Conservation (phyloP, 2,113 vertebrate species). For the Nansenia antarctica region DNA sequence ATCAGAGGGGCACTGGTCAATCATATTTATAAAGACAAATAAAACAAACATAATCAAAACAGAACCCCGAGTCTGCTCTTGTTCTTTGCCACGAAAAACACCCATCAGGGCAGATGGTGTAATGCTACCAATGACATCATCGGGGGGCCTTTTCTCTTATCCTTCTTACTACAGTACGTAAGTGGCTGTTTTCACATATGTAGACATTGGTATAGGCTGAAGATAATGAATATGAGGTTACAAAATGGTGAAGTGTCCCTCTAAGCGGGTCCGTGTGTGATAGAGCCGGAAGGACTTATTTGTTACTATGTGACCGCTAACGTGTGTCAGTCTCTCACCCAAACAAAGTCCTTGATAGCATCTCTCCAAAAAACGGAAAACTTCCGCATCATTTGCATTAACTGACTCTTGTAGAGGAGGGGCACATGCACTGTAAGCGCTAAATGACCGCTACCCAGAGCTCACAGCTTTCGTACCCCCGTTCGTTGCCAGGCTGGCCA, state of each 20-base stretch:
- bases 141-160: no score
- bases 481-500: not conserved
- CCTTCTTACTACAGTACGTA: no score
- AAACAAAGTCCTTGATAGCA: not conserved
- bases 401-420: not conserved
- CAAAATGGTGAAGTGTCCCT: no score
- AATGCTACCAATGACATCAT: no score
- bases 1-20: constrained; percentile 24
- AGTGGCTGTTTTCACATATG: no score
- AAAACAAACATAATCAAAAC: constrained; percentile 28
- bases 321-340: no score
- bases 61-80: not conserved
- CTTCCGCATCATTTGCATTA: not conserved
- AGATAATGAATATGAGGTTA: no score
- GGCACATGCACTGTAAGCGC: not conserved
- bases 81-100: not conserved
- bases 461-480: not conserved
- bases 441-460: not conserved
- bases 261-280: not conserved
- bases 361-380: not conserved
- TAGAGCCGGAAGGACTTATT: not conserved
- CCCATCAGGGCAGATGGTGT: not conserved
- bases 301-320: not conserved
- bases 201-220: no score
- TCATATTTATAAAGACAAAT: constrained; percentile 60